Evolutionary conservation across 2,888 invertebrate genomes (phyloP), one percentile per base, ranked within the genome.

Genomic region (Baccha elongata): DNA sequence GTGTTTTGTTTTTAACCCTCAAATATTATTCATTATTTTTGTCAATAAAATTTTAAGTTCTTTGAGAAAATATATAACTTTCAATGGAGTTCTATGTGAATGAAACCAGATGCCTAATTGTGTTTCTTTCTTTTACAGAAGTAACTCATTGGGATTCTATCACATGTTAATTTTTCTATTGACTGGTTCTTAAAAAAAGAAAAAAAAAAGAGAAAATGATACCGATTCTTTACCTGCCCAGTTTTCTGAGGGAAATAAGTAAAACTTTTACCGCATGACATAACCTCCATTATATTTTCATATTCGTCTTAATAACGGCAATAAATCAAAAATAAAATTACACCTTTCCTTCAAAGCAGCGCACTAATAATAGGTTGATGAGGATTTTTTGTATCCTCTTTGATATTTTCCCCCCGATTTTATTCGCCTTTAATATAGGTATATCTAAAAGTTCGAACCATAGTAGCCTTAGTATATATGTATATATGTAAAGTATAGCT

Each of bases 261-360:
- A 64, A 83, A 78, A 83, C 78, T n/a, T n/a, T n/a, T n/a, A 78
- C 83, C 78, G 78, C 78, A 64, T 64, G 62, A 68, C 37, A 52
- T 62, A 75, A 71, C 53, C 55, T 42, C 72, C 55, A 73, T 83
- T 78, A 83, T 68, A 55, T 62, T 68, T 83, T 83, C 68, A 76
- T 78, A 83, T 87, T 74, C 88, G 87, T 87, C 88, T 88, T 88
- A 89, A 88, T 88, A 88, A 89, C 87, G 85, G 87, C 87, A 85
- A 89, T 89, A 90, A 89, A 89, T 90, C 89, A 89, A 86, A 58
- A 40, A 85, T 85, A 89, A 83, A 90, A 89, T 90, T 89, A 88
- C 88, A 88, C 87, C 90, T 88, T 90, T 90, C 88, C 88, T 88
- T 88, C 87, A 88, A 68, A 68, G 40, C 23, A 58, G 40, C 55